phyloP scores from a whole-genome alignment of 1,140 invertebrate species.

The Drosophila lini region DNA sequence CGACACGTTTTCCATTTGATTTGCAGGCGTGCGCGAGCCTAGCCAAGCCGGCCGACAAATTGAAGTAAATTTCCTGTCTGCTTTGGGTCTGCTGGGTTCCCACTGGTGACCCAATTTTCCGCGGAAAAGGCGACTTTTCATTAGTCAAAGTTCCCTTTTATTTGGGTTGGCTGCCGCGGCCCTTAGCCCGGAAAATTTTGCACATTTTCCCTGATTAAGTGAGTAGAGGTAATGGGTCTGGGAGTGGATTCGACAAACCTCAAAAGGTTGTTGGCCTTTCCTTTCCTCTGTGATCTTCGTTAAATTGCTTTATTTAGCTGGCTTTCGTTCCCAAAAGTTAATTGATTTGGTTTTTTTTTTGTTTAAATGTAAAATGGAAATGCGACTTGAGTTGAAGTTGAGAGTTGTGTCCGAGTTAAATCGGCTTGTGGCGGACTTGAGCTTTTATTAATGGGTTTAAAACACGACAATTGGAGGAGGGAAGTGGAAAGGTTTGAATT shows the following conservation, averaged over 20 bases:
- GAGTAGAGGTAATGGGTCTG: slow-evolving; percentile 42
- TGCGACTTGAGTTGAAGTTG: slow-evolving; percentile 20
- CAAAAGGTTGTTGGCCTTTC: slow-evolving; percentile 27
- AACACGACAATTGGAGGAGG: slow-evolving; percentile 15
- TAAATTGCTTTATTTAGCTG: slow-evolving; percentile 63
- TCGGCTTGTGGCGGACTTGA: not conserved
- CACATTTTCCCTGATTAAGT: slow-evolving; percentile 70
- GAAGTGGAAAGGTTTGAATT: not conserved
- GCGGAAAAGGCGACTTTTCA: slow-evolving; percentile 79
- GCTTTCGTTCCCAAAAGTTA: slow-evolving; percentile 42
- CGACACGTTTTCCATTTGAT: slow-evolving; percentile 79
- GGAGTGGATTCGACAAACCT: slow-evolving; percentile 17
- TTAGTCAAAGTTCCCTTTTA: slow-evolving; percentile 64
- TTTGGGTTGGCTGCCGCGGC: slow-evolving; percentile 37
- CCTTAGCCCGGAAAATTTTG: slow-evolving; percentile 30
- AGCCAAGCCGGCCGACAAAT: slow-evolving; percentile 56
- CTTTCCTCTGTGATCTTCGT: slow-evolving; percentile 30
- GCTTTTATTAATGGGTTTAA: slow-evolving; percentile 12
- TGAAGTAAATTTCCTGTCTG: slow-evolving; percentile 76
- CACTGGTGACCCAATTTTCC: slow-evolving; percentile 72
- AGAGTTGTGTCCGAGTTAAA: slow-evolving; percentile 17
- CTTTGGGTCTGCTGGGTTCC: slow-evolving; percentile 33
- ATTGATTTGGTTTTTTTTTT: slow-evolving; percentile 54
- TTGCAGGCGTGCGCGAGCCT: slow-evolving; percentile 44
- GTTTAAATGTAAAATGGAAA: slow-evolving; percentile 39